Percentiles rank a stretch among this genome's conserved stretches.
Evolutionary conservation across 30 jellyfish, hydroid and myxozoan species (phyloP).

Genomic region (Rhopilema esculentum): DNA sequence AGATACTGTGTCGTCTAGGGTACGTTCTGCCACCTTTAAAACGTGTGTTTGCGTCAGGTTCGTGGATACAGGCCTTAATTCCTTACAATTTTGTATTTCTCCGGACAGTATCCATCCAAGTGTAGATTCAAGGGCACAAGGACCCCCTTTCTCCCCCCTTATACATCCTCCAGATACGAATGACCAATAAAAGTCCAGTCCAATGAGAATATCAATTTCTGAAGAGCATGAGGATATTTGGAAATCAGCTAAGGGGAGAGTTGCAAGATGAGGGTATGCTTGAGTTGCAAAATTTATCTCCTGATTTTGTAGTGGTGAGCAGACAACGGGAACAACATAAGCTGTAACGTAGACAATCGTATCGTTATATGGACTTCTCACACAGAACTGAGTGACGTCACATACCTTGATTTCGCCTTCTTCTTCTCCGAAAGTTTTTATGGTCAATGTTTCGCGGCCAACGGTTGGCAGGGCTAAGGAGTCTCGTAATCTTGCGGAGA

Average conservation of each 20-base stretch:
- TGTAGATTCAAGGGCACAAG: constrained; percentile 26
- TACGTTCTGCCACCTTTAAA: background rate
- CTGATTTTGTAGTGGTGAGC: constrained; percentile 54
- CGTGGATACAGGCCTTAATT: background rate
- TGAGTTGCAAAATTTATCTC: constrained; percentile 5
- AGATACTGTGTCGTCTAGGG: constrained; percentile 6
- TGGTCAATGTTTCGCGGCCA: constrained; percentile 33
- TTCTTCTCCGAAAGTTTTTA: constrained; percentile 33
- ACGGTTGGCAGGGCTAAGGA: constrained; percentile 42
- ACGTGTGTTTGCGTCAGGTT: constrained; percentile 28
- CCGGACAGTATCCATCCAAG: constrained; percentile 42
- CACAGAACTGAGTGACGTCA: constrained; percentile 47
- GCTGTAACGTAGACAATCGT: constrained; percentile 19
- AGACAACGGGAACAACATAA: constrained; percentile 43
- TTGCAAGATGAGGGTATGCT: background rate
- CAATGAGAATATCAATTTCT: constrained; percentile 30
- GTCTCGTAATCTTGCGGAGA: constrained; percentile 18
- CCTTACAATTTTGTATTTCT: constrained; percentile 2
- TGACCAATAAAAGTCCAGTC: constrained; percentile 46
- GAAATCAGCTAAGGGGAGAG: constrained; percentile 4
- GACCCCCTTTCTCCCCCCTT: constrained; percentile 51
- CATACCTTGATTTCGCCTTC: constrained; percentile 1
- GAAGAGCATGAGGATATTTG: background rate
- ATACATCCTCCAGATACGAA: constrained; percentile 19
- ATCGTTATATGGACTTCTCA: constrained; percentile 34